These are phyloP conservation scores for Capromys pilorides DNA, from an alignment of 2,797 vertebrate species.

Conservation along the genomic window DNA sequence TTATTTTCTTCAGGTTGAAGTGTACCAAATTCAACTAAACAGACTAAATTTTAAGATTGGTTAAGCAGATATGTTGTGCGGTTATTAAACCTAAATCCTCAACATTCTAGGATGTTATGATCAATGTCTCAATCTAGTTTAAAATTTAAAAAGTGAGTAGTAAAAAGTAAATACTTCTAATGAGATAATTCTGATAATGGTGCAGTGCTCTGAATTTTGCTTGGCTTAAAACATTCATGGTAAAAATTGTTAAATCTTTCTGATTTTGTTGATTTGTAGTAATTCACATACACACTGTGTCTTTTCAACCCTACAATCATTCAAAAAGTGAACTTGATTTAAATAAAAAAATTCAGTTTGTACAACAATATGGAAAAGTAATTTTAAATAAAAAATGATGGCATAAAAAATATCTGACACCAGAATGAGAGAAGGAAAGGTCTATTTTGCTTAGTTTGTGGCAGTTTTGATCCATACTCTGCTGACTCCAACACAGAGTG, in stretches of 20 bases:
- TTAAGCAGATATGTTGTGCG: background rate
- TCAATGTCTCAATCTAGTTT: slow-evolving; percentile 49
- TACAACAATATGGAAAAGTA: slow-evolving; percentile 65
- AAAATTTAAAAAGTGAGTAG: slow-evolving; percentile 30
- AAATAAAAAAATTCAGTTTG: slow-evolving; percentile 69
- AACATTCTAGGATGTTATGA: slow-evolving; percentile 51
- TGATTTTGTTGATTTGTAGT: slow-evolving; percentile 58
- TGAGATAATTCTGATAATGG: background rate
- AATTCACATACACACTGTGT: slow-evolving; percentile 38
- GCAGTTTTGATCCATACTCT: too few species aligned
- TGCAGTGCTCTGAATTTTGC: background rate
- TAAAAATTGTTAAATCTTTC: slow-evolving; percentile 51
- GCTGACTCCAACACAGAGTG: too few species aligned
- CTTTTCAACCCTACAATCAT: slow-evolving; percentile 54
- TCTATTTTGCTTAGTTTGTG: too few species aligned
- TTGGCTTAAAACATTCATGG: slow-evolving; percentile 41
- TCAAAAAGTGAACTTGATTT: slow-evolving; percentile 56
- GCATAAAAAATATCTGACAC: slow-evolving; percentile 35
- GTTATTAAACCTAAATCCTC: slow-evolving; percentile 35
- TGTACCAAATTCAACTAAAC: slow-evolving; percentile 38
- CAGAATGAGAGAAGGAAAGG: too few species aligned
- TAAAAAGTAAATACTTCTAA: background rate
- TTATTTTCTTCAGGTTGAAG: background rate
- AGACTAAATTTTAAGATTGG: slow-evolving; percentile 46
- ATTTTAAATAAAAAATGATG: slow-evolving; percentile 75